Evolutionary conservation across 2,113 vertebrate genomes (phyloP).

Genomic region (Apeltes quadracus): DNA sequence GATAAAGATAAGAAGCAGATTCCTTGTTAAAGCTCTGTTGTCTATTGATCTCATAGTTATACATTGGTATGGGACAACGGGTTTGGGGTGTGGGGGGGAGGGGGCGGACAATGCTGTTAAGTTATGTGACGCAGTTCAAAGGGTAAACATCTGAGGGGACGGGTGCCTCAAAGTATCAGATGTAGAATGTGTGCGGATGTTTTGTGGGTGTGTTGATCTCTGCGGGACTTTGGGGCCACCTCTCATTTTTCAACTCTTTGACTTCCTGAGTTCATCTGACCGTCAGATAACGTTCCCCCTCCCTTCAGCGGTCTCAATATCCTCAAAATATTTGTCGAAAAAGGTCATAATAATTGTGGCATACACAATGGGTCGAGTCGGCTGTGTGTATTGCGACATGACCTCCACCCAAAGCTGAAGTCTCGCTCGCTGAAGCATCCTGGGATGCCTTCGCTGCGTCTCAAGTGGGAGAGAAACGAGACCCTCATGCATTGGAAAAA

Average conservation of each 20-base stretch:
- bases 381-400: not conserved
- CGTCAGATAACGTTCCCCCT: constrained; percentile 12
- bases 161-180: not conserved
- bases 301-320: constrained; percentile 19
- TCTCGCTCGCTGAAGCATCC: not conserved
- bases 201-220: not conserved
- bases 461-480: not conserved
- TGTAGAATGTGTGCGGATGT: not conserved
- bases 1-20: not conserved
- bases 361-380: not conserved
- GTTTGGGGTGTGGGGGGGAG: not conserved
- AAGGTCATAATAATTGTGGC: constrained; percentile 8
- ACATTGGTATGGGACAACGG: constrained; percentile 11
- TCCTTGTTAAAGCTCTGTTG: not conserved
- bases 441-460: not conserved
- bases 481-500: not conserved
- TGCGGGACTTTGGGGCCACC: not conserved
- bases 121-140: constrained; percentile 40
- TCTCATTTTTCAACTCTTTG: constrained; percentile 26
- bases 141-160: constrained; percentile 47
- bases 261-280: constrained; percentile 39
- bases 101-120: constrained; percentile 5
- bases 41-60: constrained; percentile 7
- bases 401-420: constrained; percentile 7
- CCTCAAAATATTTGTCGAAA: constrained; percentile 37